Evolutionary conservation across 2,888 invertebrate species (phyloP).

Genomic region (Cremastinae sp.): DNA sequence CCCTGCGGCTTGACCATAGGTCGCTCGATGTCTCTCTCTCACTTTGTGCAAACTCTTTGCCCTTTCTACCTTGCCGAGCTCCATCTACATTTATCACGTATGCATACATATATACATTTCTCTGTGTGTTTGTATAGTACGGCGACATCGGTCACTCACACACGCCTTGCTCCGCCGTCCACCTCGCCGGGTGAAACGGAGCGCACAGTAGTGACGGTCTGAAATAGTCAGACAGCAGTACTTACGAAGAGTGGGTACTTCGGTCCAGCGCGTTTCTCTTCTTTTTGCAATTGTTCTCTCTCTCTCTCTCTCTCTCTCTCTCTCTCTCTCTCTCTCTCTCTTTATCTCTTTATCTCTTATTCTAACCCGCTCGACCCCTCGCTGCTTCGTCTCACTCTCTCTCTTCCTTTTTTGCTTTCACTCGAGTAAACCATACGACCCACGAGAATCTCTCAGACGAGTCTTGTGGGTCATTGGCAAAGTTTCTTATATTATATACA

Average conservation of each 20-base stretch:
- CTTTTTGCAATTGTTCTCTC: slow-evolving; percentile 33
- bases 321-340: slow-evolving; percentile 24
- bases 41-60: slow-evolving; percentile 16
- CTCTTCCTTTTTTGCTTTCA: slow-evolving; percentile 9
- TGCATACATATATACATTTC: background rate
- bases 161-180: slow-evolving; percentile 45
- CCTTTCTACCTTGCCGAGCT: background rate
- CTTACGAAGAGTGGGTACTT: slow-evolving; percentile 61
- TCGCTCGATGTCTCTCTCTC: slow-evolving; percentile 44
- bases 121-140: slow-evolving; percentile 2
- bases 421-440: slow-evolving; percentile 39
- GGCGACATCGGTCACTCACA: slow-evolving; percentile 45
- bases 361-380: background rate
- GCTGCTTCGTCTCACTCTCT: slow-evolving; percentile 5
- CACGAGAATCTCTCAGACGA: slow-evolving; percentile 44
- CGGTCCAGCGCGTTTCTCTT: slow-evolving; percentile 58
- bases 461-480: slow-evolving; percentile 56
- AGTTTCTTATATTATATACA: slow-evolving; percentile 48
- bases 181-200: slow-evolving; percentile 51
- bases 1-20: slow-evolving; percentile 42
- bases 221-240: slow-evolving; percentile 61
- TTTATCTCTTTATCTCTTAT: slow-evolving; percentile 12
- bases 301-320: slow-evolving; percentile 19
- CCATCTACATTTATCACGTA: background rate
- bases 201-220: slow-evolving; percentile 58